A percentile compares a stretch with the other conserved stretches of the same genome.
These are phyloP conservation scores for Lepidurus packardi DNA, from an alignment of 1,140 invertebrate genomes.

Conservation along the genomic window DNA sequence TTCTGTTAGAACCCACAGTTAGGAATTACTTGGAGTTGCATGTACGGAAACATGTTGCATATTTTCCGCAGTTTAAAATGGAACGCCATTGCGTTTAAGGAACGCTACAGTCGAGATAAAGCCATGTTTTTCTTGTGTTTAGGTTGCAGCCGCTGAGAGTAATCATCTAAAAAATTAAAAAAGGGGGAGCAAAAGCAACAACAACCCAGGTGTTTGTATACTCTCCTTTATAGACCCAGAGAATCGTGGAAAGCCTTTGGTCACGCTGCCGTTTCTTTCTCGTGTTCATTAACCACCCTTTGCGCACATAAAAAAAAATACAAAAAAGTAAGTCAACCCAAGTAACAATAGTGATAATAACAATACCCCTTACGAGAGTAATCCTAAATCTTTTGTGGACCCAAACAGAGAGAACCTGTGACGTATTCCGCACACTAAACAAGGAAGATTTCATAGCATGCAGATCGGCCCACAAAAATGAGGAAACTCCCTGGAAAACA, in stretches of 20 bases:
- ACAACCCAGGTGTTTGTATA: not conserved
- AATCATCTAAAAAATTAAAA: not conserved
- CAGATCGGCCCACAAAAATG: no score
- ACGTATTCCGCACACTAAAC: no score
- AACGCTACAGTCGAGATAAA: not conserved
- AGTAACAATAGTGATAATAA: slow-evolving; percentile 6
- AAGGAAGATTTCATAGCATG: no score
- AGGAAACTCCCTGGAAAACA: not conserved
- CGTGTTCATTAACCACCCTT: slow-evolving; percentile 18
- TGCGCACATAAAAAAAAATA: not conserved
- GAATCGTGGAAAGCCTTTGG: slow-evolving; percentile 14
- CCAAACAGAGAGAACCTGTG: not conserved
- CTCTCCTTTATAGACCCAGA: slow-evolving; percentile 1
- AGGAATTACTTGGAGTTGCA: not conserved
- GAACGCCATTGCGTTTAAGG: not conserved
- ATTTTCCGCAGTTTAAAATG: not conserved
- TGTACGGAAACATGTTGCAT: not conserved
- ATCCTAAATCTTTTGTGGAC: not conserved
- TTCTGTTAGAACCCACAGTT: no score
- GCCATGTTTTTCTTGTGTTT: not conserved
- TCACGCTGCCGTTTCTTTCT: slow-evolving; percentile 4
- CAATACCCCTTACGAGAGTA: not conserved
- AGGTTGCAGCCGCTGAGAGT: not conserved
- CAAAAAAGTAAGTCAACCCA: not conserved
- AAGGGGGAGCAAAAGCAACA: not conserved